These are phyloP conservation scores for Mesembrinibis cayennensis DNA, from an alignment of 2,113 vertebrate genomes.

Conservation along the genomic window DNA sequence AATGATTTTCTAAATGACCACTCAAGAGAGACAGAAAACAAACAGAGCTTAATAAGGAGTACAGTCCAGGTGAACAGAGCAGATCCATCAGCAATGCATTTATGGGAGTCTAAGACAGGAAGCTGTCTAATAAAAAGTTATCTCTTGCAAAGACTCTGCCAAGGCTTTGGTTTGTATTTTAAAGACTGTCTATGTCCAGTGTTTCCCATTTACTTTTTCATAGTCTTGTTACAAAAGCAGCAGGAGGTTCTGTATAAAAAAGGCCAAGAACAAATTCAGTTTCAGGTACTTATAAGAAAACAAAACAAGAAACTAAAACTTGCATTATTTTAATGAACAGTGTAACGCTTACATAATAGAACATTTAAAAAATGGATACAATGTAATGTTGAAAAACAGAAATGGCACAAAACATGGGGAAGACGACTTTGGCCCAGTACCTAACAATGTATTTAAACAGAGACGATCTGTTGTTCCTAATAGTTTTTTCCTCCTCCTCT, in stretches of 20 bases:
- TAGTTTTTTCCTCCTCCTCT: not conserved
- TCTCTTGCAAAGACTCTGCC: not conserved
- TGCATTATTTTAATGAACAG: not conserved
- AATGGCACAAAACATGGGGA: not conserved
- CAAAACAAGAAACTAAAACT: not conserved
- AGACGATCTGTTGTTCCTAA: not conserved
- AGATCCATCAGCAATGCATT: not conserved
- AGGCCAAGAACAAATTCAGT: not conserved
- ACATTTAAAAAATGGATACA: not conserved
- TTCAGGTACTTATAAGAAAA: rapidly evolving
- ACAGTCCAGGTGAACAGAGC: not conserved
- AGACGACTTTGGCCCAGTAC: too few relatives aligned
- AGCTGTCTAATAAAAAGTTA: not conserved
- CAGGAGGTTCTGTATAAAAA: not conserved
- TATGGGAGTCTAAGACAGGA: not conserved
- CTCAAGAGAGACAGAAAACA: not conserved
- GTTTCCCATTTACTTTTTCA: not conserved
- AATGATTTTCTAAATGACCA: not conserved
- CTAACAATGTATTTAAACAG: not conserved
- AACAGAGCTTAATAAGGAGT: not conserved
- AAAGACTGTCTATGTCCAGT: not conserved
- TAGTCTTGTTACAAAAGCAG: not conserved
- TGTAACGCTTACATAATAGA: not conserved
- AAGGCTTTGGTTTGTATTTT: not conserved
- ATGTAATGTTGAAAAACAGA: not conserved